Conservation (phyloP, 2,888 invertebrate species). For the Piscicola geometra region DNA sequence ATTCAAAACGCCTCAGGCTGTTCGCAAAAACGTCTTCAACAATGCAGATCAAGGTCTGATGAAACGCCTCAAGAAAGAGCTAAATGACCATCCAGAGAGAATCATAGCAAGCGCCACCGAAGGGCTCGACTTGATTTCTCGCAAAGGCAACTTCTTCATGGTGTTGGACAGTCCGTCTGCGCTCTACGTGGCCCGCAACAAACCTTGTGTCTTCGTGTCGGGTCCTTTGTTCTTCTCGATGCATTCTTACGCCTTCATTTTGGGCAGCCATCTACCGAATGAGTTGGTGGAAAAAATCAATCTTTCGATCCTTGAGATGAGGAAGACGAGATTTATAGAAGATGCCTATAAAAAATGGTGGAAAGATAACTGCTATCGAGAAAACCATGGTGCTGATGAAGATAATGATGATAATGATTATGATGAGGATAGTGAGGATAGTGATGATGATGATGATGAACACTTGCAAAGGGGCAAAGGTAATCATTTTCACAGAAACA, state of each 20-base stretch:
- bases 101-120: background rate
- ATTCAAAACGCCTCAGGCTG: too few relatives aligned
- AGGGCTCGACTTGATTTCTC: background rate
- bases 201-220: background rate
- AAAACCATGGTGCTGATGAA: too few relatives aligned
- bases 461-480: too few relatives aligned
- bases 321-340: background rate
- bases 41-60: background rate
- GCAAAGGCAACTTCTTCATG: background rate
- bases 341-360: background rate
- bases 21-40: too few relatives aligned
- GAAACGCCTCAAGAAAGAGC: background rate
- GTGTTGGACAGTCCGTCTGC: background rate
- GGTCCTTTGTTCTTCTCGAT: background rate
- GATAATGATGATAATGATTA: too few relatives aligned
- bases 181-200: background rate
- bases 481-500: background rate
- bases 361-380: background rate
- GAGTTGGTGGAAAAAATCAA: background rate
- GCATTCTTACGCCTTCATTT: background rate
- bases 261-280: conserved; percentile 1
- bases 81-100: background rate
- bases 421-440: too few relatives aligned
- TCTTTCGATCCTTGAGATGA: background rate
- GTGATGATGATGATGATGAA: too few relatives aligned